These are phyloP conservation scores for Stramonita haemastoma DNA, from an alignment of 2,888 invertebrate species.

Conservation along the genomic window DNA sequence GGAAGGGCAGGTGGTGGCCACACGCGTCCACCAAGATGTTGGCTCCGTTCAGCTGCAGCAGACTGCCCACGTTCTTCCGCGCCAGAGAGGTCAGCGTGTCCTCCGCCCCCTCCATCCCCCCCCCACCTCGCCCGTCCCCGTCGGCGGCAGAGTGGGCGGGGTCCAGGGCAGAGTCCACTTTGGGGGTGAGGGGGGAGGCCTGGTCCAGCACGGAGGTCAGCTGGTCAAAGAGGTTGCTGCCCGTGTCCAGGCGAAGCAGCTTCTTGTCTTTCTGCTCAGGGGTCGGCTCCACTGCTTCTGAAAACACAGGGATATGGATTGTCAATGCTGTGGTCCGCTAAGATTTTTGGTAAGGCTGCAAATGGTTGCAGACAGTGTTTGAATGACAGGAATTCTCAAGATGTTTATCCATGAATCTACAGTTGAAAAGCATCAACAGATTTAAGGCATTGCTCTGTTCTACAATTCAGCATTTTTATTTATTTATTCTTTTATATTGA, in stretches of 20 bases:
- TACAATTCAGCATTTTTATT: too few relatives aligned
- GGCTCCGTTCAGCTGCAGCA: constrained; percentile 90
- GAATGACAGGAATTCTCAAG: too few relatives aligned
- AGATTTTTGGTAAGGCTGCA: too few relatives aligned
- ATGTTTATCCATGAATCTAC: too few relatives aligned
- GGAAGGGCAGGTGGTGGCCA: constrained; percentile 85
- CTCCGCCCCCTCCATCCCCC: background rate
- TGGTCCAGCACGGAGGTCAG: constrained; percentile 80
- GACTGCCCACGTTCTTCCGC: constrained; percentile 83
- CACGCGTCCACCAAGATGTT: constrained; percentile 89
- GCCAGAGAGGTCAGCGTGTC: constrained; percentile 21
- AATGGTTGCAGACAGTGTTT: too few relatives aligned
- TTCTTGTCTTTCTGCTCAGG: constrained; percentile 54
- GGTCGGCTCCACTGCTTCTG: constrained; percentile 1
- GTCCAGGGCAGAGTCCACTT: constrained; percentile 18
- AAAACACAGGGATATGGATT: too few relatives aligned
- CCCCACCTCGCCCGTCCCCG: background rate
- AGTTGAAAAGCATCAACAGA: too few relatives aligned
- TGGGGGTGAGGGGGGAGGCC: constrained; percentile 45
- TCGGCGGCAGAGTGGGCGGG: background rate
- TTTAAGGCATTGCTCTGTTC: too few relatives aligned
- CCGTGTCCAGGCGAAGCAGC: constrained; percentile 84
- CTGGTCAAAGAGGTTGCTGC: constrained; percentile 86
- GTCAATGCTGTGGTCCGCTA: too few relatives aligned
- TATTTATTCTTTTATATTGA: too few relatives aligned